Conservation (phyloP, 2,888 invertebrate genomes). For the Automeris io region DNA sequence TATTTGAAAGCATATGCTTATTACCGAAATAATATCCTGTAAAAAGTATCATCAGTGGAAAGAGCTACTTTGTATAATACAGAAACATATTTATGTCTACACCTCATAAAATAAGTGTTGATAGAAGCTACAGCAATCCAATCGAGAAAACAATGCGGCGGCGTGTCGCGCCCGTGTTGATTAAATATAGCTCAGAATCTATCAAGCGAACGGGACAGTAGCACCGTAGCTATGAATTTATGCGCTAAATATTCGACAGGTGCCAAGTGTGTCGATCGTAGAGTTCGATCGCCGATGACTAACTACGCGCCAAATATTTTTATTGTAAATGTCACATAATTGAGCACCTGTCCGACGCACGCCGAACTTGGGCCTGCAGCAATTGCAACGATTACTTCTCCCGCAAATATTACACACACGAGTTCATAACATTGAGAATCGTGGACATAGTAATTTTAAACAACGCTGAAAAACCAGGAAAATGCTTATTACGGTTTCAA, state of each 20-base stretch:
- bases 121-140: conserved; percentile 53
- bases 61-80: too few species aligned
- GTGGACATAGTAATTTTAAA: too few species aligned
- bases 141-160: conserved; percentile 68
- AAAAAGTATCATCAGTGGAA: too few species aligned
- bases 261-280: conserved; percentile 77
- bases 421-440: too few species aligned
- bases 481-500: too few species aligned
- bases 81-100: conserved; percentile 42
- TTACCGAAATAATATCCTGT: too few species aligned
- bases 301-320: conserved; percentile 71
- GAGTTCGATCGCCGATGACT: conserved; percentile 73
- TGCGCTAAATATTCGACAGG: conserved; percentile 76
- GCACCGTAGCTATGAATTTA: conserved; percentile 73
- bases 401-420: too few species aligned
- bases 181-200: conserved; percentile 75
- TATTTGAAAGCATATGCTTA: conserved; percentile 9
- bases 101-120: conserved; percentile 52
- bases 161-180: conserved; percentile 60
- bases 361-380: conserved; percentile 7
- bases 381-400: neutral
- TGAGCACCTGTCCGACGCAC: conserved; percentile 56
- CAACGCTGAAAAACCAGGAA: too few species aligned
- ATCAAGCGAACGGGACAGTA: conserved; percentile 64
- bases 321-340: conserved; percentile 76